Base-by-base conservation (phyloP, 2,113 vertebrate species). In the Microcebus tavaratra region DNA sequence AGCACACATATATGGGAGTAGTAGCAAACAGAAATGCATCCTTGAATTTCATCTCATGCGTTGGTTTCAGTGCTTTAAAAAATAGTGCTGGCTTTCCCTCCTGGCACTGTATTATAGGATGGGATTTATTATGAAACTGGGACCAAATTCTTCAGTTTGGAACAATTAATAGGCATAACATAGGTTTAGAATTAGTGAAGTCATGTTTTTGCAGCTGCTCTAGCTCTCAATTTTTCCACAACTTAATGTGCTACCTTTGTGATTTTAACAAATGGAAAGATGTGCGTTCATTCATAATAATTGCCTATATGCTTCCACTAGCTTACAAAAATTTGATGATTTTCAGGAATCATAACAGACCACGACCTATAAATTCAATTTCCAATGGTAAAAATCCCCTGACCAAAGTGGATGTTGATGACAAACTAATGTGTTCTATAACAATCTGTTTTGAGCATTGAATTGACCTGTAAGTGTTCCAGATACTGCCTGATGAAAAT, bases 381-480 rank as follows among this genome's bases (percentile, higher is more conserved):
- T 98, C 98, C 98, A 98, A 97, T 90, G 93, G 97, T 97, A 98
- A 98, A 98, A 99, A 94, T 98, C 96, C 97, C 98, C 93, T 97
- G 97, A 97, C 97, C 96, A 88, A 98, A 42, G 34, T 93, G 97
- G 96, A 97, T 0, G 27, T 91, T 90, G 95, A 98, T 97, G 98
- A 98, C 91, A 95, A 97, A 97, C 97, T 97, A 98, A 98, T 97
- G 92, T 95, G 97, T 97, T 98, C 98, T 92, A 76, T 98, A 98
- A 97, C 85, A 25, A 95, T 98, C 98, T 98, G 97, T 95, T 99
- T 97, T 97, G 98, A 98, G 97, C 96, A 95, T 79, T 98, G 98
- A 95, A 98, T 98, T 99, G 98, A 98, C 98, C 98, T 98, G 98
- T 98, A 97, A 98, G 97, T 97, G 98, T 98, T 98, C 98, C 98